phyloP scores from a whole-genome alignment of 2,888 invertebrate species.

The Hoplodrina ambigua region DNA sequence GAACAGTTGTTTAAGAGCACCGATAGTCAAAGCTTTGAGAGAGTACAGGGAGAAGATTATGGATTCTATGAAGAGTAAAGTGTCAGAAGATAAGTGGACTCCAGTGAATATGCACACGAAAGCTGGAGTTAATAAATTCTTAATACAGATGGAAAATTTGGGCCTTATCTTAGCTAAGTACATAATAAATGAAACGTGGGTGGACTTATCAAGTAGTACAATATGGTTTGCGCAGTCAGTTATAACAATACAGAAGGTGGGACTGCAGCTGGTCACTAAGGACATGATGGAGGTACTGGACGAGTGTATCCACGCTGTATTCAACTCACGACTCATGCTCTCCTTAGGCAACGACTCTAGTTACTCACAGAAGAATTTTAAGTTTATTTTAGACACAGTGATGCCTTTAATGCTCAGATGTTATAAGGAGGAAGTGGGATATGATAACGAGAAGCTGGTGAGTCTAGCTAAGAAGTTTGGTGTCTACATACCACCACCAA shows the following conservation, averaged over 20 bases:
- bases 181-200: constrained; percentile 92
- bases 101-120: constrained; percentile 95
- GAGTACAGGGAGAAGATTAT: constrained; percentile 95
- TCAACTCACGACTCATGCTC: constrained; percentile 93
- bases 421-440: constrained; percentile 91
- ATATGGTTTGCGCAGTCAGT: constrained; percentile 95
- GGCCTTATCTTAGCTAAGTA: constrained; percentile 93
- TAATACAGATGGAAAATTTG: constrained; percentile 93
- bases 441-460: constrained; percentile 89
- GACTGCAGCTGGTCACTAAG: constrained; percentile 93
- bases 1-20: constrained; percentile 95
- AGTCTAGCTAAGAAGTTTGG: constrained; percentile 90
- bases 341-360: constrained; percentile 84
- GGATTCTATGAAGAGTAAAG: constrained; percentile 94
- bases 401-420: constrained; percentile 91
- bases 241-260: constrained; percentile 93
- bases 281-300: constrained; percentile 94
- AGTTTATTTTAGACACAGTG: constrained; percentile 92
- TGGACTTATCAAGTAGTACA: constrained; percentile 95
- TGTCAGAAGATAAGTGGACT: constrained; percentile 96
- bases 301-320: constrained; percentile 93
- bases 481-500: constrained; percentile 87
- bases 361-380: constrained; percentile 92
- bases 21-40: constrained; percentile 93
- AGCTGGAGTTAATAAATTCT: constrained; percentile 92